phyloP scores from a whole-genome alignment of 2,797 vertebrate species.

The Mycteria americana region DNA sequence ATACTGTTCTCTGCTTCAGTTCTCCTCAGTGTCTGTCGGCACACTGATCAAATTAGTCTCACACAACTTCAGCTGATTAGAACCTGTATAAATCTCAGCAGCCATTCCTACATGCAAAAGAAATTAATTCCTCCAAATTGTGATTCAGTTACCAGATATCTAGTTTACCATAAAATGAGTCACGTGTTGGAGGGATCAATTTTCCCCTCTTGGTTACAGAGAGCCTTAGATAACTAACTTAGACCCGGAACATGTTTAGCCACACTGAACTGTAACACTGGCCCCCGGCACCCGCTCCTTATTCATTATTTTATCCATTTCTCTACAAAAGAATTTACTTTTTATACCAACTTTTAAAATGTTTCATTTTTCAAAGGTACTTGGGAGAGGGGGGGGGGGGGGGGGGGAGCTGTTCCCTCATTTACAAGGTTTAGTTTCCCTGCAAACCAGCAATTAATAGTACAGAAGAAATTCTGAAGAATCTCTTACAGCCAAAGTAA shows the following conservation, averaged over 20 bases:
- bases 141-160: not conserved
- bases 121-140: not conserved
- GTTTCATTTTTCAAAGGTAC: not conserved
- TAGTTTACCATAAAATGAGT: not conserved
- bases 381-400: too few species aligned
- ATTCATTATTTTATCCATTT: not conserved
- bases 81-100: not conserved
- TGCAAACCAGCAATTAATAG: not conserved
- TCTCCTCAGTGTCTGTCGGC: not conserved
- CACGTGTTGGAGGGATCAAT: accelerated
- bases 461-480: not conserved
- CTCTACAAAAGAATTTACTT: not conserved
- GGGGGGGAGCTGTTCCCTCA: not conserved
- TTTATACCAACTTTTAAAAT: not conserved
- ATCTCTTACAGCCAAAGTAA: not conserved
- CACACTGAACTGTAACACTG: not conserved
- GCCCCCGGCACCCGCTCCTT: not conserved
- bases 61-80: not conserved
- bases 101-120: accelerated
- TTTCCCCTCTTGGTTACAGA: not conserved
- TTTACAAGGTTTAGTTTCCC: not conserved
- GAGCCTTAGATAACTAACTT: not conserved
- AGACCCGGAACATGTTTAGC: not conserved
- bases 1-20: not conserved
- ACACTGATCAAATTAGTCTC: not conserved